Percentiles rank a stretch among this genome's conserved stretches.
Evolutionary conservation across 1,140 invertebrate species (phyloP).

Genomic region (Zaprionus taronus): DNA sequence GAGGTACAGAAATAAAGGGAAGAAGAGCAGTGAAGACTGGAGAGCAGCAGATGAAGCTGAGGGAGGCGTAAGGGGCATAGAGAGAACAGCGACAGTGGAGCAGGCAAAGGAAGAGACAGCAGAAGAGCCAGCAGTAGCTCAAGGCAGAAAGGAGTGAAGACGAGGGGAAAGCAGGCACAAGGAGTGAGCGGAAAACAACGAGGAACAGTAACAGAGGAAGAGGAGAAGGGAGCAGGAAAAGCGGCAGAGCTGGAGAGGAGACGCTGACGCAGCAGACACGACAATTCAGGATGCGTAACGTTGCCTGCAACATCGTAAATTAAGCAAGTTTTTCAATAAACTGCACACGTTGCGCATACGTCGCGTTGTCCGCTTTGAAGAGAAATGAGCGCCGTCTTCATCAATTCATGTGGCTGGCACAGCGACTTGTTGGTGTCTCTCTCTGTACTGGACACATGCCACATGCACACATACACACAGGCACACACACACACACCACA

Average conservation of each 20-base stretch:
- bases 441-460: slow-evolving; percentile 2
- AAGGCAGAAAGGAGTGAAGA: too few species aligned
- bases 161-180: too few species aligned
- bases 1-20: too few species aligned
- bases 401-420: slow-evolving; percentile 28
- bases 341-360: slow-evolving; percentile 77
- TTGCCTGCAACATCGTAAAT: slow-evolving; percentile 54
- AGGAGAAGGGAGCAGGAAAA: neutral
- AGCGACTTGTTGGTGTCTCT: neutral
- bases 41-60: too few species aligned
- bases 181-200: too few species aligned
- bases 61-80: too few species aligned
- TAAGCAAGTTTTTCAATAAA: slow-evolving; percentile 80
- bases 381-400: slow-evolving; percentile 29
- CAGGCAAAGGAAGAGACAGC: too few species aligned
- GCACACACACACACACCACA: neutral
- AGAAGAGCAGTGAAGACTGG: too few species aligned
- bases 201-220: neutral
- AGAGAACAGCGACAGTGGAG: too few species aligned
- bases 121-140: too few species aligned
- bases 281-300: neutral
- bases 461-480: slow-evolving; percentile 4
- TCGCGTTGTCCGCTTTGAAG: slow-evolving; percentile 37
- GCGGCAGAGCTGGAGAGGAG: neutral
- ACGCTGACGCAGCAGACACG: too few species aligned